These are phyloP conservation scores for Leptopilina boulardi DNA, from an alignment of 1,140 invertebrate genomes.

Conservation along the genomic window DNA sequence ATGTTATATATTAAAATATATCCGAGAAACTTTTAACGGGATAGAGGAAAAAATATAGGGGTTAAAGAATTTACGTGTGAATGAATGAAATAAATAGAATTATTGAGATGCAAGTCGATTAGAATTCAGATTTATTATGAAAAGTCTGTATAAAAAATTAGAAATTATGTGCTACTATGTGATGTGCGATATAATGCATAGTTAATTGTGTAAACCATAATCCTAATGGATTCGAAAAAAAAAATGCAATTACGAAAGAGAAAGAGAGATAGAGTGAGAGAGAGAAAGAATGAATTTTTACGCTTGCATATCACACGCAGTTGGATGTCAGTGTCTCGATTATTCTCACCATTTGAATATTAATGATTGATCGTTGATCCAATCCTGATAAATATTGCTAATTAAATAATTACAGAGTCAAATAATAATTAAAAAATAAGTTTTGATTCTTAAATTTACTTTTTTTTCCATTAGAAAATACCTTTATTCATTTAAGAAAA, in stretches of 20 bases:
- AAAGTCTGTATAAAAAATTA: neutral
- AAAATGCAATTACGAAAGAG: constrained; percentile 32
- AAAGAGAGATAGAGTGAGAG: neutral
- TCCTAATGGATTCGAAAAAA: constrained; percentile 41
- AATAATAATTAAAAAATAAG: neutral
- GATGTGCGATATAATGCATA: constrained; percentile 34
- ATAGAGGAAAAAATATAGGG: neutral
- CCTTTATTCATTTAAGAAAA: too few relatives aligned
- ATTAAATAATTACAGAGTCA: neutral
- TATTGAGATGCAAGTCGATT: constrained; percentile 1
- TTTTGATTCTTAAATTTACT: too few relatives aligned
- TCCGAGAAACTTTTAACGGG: neutral
- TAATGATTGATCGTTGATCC: neutral
- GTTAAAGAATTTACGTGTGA: constrained; percentile 26
- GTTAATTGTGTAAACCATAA: constrained; percentile 48
- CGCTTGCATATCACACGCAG: constrained; percentile 58
- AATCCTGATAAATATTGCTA: neutral
- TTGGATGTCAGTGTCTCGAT: constrained; percentile 50
- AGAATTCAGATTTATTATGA: constrained; percentile 19
- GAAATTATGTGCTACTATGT: constrained; percentile 18
- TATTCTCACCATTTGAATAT: constrained; percentile 36
- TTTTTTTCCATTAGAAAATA: too few relatives aligned
- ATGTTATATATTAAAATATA: constrained; percentile 36
- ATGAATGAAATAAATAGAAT: constrained; percentile 13
- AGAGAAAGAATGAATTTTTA: constrained; percentile 45